Base-by-base conservation (phyloP, 2,113 vertebrate genomes). In the Ornithorhynchus anatinus region DNA sequence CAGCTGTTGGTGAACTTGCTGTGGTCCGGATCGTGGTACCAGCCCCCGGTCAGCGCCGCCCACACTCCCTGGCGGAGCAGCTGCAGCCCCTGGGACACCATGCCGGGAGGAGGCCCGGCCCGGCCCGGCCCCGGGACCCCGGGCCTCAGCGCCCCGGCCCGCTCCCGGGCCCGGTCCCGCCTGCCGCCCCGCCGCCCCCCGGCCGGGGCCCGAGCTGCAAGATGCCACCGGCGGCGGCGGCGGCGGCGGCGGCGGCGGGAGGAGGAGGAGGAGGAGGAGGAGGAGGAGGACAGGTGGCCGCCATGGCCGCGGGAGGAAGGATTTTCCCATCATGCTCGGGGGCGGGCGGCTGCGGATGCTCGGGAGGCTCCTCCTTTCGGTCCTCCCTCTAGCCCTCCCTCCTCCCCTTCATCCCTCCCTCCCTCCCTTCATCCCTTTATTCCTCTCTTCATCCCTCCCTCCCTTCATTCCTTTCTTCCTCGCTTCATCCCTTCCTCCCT, bases 1-100 rank as follows among this genome's bases (percentile, higher is more conserved):
- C 94, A 98, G 61, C 95, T 97, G 91, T 98, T 99, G 86, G 96
- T 96, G 89, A 99, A 99, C 93, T 92, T 95, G 81, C 96, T 96
- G 85, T 96, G 95, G 78, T 98, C 95, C n/a, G 97, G 97, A 85
- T 99, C 97, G 80, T 98, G 95, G 87, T 96, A 99, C 96, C 96
- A 99, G 76, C 96, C 97, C 20, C 96, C 97, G 11, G 96, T 98
- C 81, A 98, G 88, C 48, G 96, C 97, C 83, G 97, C 97, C 97
- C 97, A 98, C 57, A 98, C 95, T 64, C 97, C 96, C 90, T 97
- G 96, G 67, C 95, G 92, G 87, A 97, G 94, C 86, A 96, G 95
- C 89, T 95, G 96, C 72, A 95, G 91, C 63, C 93, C 92, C 83
- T 96, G 96, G 58, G 95, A 97, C 84, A 84, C 96, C 96, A 97